Evolutionary conservation across 2,888 invertebrate species (phyloP), one percentile per base, ranked within the genome.

Genomic region (Polia nebulosa): DNA sequence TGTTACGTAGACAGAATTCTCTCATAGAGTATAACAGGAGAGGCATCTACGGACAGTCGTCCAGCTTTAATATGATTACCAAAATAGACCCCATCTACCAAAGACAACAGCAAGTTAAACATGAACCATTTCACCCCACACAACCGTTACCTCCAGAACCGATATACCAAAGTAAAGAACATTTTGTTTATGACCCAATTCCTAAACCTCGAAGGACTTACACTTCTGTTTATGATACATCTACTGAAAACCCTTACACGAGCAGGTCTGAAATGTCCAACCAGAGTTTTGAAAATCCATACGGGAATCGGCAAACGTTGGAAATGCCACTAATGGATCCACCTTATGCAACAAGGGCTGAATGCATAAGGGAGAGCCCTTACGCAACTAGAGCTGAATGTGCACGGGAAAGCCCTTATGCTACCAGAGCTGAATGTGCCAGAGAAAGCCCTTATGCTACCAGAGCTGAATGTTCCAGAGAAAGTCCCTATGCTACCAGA

Each of bases 41-140:
- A 90, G 95, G 93, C 41, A 91, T 94, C 81, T 95, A 95, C 85
- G 94, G 94, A 75, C 95, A 94, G 69, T 90, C 91, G n/a, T 87
- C 91, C 79, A 94, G 89, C 90, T 96, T 95, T 91, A 96, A 96
- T 87, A 92, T 96, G 94, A 96, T 96, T 83, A 96, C 96, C 89
- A 95, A 95, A 92, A 96, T 96, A 91, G 96, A 96, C 84, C 96
- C 96, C 52, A 94, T 96, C 84, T 96, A 96, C 94, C 96, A 96
- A 95, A 94, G 96, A 92, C 94, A 93, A 68, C 94, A 94, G 76
- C 95, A 95, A 88, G 90, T 88, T 66, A 95, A 94, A 86, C 95
- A 96, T 68, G 96, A 96, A 91, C 94, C 95, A 25, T 96, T 96
- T 87, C 93, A 94, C 78, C 96, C 96, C 57, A 92, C 94, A 57